Evolutionary conservation across 2,888 invertebrate genomes (phyloP), one percentile per base, ranked within the genome.

Genomic region (Cartodere bifasciata): DNA sequence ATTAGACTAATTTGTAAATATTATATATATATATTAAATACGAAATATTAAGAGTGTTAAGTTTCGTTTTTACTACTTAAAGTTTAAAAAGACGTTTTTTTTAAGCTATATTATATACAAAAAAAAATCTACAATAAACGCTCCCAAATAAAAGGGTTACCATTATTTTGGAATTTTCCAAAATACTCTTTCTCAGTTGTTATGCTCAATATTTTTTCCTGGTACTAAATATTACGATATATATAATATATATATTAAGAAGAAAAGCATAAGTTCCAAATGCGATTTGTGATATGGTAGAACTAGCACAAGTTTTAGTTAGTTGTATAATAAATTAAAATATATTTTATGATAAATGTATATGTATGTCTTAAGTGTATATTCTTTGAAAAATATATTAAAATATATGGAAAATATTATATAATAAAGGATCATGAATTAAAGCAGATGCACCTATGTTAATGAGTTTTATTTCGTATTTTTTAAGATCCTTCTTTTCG

Each of bases 231-330:
- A 20, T 20, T 20, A n/a, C 20, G n/a, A 20, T 20, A 7, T 7
- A 20, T 20, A n/a, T 20, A 28, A 42, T 44, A 32, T 46, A 42
- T 20, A 20, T 20, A 20, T n/a, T 6, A 20, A n/a, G 20, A 20
- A 20, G n/a, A 35, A 37, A 42, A 41, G 44, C 42, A 42, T 41
- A 48, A 45, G 48, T 52, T 53, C 55, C 55, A 54, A 53, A 50
- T 51, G 45, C 49, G 51, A 49, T 47, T 51, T 57, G 56, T 57
- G 56, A 57, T 57, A 57, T 53, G 45, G 50, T 55, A 53, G 52
- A 52, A 50, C 45, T 50, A 52, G 47, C 48, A 46, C 44, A 53
- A 47, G 51, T 53, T 53, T 51, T 51, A n/a, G n/a, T n/a, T 53
- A 51, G 49, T 53, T 41, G 42, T 41, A 36, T 41, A 42, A 39